These are phyloP conservation scores for Euzetes globulus DNA, from an alignment of 2,888 invertebrate genomes.

Conservation along the genomic window DNA sequence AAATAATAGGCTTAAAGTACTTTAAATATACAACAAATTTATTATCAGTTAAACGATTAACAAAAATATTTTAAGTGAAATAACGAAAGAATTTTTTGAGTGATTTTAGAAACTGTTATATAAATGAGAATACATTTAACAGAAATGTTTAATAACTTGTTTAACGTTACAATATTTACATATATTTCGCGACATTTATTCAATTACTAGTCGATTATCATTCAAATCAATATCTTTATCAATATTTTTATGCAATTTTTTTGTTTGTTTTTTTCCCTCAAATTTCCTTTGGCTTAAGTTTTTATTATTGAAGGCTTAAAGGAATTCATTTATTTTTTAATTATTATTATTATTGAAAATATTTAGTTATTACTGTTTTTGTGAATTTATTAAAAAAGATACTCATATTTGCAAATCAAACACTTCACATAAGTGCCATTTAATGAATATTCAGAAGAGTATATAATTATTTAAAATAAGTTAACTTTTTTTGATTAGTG, in stretches of 20 bases:
- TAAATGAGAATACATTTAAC: background rate
- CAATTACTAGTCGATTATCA: background rate
- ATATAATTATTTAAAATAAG: background rate
- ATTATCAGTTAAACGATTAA: background rate
- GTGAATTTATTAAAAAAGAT: slow-evolving; percentile 13
- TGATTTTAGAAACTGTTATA: background rate
- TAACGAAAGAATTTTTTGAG: slow-evolving; percentile 11
- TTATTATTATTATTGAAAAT: slow-evolving; percentile 15
- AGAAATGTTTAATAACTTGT: background rate
- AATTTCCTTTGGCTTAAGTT: background rate
- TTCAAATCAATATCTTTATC: slow-evolving; percentile 7
- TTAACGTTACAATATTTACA: slow-evolving; percentile 28
- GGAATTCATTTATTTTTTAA: background rate
- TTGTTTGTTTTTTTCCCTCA: slow-evolving; percentile 7
- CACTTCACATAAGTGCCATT: slow-evolving; percentile 26
- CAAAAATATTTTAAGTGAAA: background rate
- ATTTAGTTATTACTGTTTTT: background rate
- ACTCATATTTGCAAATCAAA: slow-evolving; percentile 31
- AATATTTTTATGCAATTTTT: slow-evolving; percentile 30
- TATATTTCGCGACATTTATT: slow-evolving; percentile 4
- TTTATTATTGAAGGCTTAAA: background rate
- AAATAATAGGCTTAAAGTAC: background rate
- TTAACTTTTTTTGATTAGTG: slow-evolving; percentile 1
- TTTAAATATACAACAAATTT: background rate
- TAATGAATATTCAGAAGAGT: slow-evolving; percentile 14